Conservation (phyloP, 1,140 invertebrate genomes). For the Radopholus similis region DNA sequence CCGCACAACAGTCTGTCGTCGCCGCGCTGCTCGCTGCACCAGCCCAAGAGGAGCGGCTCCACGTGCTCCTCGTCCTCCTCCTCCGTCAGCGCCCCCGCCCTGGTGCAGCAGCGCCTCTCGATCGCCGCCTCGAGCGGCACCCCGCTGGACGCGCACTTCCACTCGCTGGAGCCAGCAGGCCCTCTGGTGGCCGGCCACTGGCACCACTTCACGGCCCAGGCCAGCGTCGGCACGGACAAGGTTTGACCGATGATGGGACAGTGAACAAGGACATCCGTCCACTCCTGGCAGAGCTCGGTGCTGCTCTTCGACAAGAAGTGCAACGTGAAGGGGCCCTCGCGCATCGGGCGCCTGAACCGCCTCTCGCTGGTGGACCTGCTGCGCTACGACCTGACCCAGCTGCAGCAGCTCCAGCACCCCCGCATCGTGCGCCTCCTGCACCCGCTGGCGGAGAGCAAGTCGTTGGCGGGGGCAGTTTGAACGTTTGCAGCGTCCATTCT, state of each 20-base stretch:
- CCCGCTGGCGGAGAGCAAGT: slow-evolving; percentile 63
- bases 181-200: slow-evolving; percentile 6
- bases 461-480: slow-evolving; percentile 32
- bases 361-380: slow-evolving; percentile 62
- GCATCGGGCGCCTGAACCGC: slow-evolving; percentile 45
- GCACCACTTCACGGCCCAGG: slow-evolving; percentile 16
- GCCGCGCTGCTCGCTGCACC: too few species aligned
- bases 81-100: background rate
- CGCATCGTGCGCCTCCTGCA: slow-evolving; percentile 61
- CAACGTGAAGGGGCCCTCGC: slow-evolving; percentile 59
- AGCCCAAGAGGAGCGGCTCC: slow-evolving; percentile 5
- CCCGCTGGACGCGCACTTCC: slow-evolving; percentile 7
- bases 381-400: slow-evolving; percentile 48
- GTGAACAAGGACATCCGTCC: background rate
- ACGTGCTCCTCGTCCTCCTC: slow-evolving; percentile 14
- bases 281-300: slow-evolving; percentile 34
- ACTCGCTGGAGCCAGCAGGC: background rate
- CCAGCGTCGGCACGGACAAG: slow-evolving; percentile 8
- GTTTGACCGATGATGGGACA: background rate
- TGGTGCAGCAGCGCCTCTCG: background rate
- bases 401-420: slow-evolving; percentile 61
- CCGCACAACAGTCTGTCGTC: too few species aligned
- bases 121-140: background rate
- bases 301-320: slow-evolving; percentile 63
- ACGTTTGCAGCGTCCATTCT: background rate